Conservation (phyloP, 2,797 vertebrate species). For the Cossypha niveicapilla region DNA sequence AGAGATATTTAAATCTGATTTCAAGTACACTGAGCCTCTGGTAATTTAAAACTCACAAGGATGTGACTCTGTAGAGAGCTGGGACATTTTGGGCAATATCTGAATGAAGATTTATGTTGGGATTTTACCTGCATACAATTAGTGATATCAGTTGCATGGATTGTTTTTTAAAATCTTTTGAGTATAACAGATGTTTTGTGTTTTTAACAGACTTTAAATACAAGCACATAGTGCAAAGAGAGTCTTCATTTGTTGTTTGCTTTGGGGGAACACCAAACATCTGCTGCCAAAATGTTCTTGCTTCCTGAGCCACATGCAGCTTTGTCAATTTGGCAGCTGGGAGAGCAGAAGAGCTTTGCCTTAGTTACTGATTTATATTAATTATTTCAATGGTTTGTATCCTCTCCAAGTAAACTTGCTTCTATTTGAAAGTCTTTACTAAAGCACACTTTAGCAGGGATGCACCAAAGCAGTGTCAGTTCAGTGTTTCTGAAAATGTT, state of each 20-base stretch:
- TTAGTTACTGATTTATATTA: neutral
- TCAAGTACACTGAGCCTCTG: neutral
- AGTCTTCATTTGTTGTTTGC: neutral
- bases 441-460: neutral
- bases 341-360: neutral
- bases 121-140: neutral
- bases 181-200: neutral
- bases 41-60: neutral
- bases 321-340: neutral
- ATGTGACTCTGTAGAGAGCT: neutral
- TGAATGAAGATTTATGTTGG: neutral
- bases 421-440: neutral
- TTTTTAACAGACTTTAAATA: neutral
- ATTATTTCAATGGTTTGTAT: neutral
- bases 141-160: neutral
- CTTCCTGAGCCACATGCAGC: neutral
- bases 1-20: constrained; percentile 32
- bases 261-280: neutral
- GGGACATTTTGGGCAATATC: fast-evolving
- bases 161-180: neutral
- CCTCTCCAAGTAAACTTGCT: neutral
- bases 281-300: neutral
- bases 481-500: neutral
- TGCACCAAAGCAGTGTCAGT: neutral
- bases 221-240: neutral